Base-by-base conservation (phyloP, 2,888 invertebrate species). In the Pyrgus malvae region DNA sequence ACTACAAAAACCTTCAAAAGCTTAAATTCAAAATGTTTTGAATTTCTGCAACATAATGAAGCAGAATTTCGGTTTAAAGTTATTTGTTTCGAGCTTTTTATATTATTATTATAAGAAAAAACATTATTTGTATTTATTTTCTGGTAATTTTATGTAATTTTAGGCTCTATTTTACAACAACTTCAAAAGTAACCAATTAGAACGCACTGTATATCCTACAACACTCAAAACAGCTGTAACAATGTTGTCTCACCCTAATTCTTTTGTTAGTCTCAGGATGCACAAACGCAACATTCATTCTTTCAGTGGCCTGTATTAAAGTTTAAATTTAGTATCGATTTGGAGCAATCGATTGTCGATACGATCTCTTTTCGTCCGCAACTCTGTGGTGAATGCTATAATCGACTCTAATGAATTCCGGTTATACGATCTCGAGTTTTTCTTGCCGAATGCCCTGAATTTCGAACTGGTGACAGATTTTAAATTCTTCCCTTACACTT, bases 401-500 rank as follows among this genome's bases (percentile, higher is more conserved):
- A 83, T 83, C 80, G 77, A 73, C 74, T 81, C 72, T 76, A 86
- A 85, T 82, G 76, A 79, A 88, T 83, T 82, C 81, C 69, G 69
- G 70, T 79, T 74, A 78, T 80, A 75, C 77, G 73, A 69, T 78
- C 76, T 74, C 61, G 66, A 73, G 72, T 82, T 83, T 83, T 86
- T 81, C 72, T 68, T 61, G 63, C 63, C 72, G 77, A 83, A 84
- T 80, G 82, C 78, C 80, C 80, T 74, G 84, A 84, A 87, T 89
- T 81, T 83, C 72, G 76, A 83, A 76, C 76, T 74, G 82, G 87
- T 89, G 90, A 88, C 86, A 89, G 84, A 89, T 85, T 89, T 87
- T 81, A 84, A 88, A 88, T 88, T 89, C 83, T 85, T 85, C 76
- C 70, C 83, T 88, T 89, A 88, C 88, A 89, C 88, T 89, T 89